phyloP scores from a whole-genome alignment of 2,888 invertebrate species.

The Amblyteles armatorius region DNA sequence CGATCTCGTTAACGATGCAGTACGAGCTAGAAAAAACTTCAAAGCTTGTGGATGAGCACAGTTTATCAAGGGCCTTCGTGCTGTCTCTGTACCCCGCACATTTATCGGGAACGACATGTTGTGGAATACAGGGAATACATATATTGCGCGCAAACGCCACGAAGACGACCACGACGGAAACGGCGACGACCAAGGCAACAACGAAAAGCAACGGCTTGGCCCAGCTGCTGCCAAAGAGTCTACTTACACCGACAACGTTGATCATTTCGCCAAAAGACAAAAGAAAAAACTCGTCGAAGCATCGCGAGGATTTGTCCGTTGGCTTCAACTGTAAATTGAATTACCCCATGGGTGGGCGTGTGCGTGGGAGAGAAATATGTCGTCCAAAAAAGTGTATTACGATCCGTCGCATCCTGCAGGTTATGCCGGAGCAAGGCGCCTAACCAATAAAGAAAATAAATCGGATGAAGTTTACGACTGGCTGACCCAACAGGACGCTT shows the following conservation, averaged over 20 bases:
- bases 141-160: no score
- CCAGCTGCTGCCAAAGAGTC: neutral
- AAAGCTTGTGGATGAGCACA: conserved; percentile 20
- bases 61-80: conserved; percentile 26
- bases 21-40: conserved; percentile 31
- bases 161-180: neutral
- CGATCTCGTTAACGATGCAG: conserved; percentile 42
- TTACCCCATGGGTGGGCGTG: neutral
- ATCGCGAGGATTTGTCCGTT: neutral
- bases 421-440: conserved; percentile 43
- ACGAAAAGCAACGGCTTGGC: neutral
- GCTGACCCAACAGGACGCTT: conserved; percentile 50
- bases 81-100: conserved; percentile 6
- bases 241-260: rapidly evolving
- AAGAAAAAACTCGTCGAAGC: neutral
- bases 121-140: neutral
- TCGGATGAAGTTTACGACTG: conserved; percentile 3
- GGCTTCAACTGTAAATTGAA: neutral
- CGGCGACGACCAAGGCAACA: neutral
- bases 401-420: conserved; percentile 56
- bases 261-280: neutral
- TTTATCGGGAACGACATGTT: neutral
- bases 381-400: conserved; percentile 47
- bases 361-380: neutral
- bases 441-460: conserved; percentile 29